A percentile compares a stretch with the other conserved stretches of the same genome.
Conservation (phyloP, 2,797 vertebrate species). For the Gouania willdenowi region DNA sequence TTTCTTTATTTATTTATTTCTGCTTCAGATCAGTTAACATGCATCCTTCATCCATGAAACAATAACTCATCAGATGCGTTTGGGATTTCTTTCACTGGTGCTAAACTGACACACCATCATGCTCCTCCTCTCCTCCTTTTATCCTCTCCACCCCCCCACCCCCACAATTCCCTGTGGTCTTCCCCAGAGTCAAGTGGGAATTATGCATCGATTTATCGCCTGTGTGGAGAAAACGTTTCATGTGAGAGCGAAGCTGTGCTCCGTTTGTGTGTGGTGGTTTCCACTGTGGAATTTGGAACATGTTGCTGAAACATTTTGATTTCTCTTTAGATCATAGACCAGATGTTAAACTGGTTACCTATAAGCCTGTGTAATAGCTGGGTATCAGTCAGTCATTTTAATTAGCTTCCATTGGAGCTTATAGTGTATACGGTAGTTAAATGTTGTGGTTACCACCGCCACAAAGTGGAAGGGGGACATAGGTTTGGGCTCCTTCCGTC, state of each 20-base stretch:
- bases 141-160: neutral
- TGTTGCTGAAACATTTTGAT: constrained; percentile 6
- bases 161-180: neutral
- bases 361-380: neutral
- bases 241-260: constrained; percentile 2
- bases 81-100: constrained; percentile 6
- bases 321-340: neutral
- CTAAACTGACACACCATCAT: constrained; percentile 19
- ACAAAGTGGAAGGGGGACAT: too few relatives aligned
- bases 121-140: constrained; percentile 17
- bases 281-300: neutral
- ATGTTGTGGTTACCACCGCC: too few relatives aligned
- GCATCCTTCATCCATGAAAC: too few relatives aligned
- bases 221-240: constrained; percentile 13
- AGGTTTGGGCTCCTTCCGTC: too few relatives aligned
- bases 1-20: too few relatives aligned
- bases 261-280: constrained; percentile 1
- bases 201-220: constrained; percentile 53
- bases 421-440: too few relatives aligned
- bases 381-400: too few relatives aligned
- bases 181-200: constrained; percentile 35
- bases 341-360: neutral
- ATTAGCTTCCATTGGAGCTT: too few relatives aligned
- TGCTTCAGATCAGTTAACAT: too few relatives aligned
- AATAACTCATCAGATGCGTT: constrained; percentile 32